A percentile compares a stretch with the other conserved stretches of the same genome.
Evolutionary conservation across 1,140 invertebrate species (phyloP).

Genomic region (Aphis craccivora): DNA sequence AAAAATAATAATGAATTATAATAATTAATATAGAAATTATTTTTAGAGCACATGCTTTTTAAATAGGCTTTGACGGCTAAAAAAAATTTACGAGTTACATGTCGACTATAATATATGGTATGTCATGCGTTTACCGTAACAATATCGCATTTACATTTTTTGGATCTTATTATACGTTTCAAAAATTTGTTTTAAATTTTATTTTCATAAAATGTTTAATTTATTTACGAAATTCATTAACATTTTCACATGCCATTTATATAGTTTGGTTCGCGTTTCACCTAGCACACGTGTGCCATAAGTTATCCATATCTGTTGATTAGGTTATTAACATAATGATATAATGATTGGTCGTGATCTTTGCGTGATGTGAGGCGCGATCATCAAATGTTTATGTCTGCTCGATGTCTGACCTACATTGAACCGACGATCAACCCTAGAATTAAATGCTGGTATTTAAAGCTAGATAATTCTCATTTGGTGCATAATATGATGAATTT

Average conservation of each 20-base stretch:
- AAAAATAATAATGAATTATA: no score
- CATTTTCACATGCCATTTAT: conserved; percentile 10
- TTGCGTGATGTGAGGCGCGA: neutral
- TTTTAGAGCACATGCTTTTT: no score
- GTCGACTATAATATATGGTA: neutral
- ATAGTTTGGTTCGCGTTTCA: neutral
- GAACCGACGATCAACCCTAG: neutral
- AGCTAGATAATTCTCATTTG: neutral
- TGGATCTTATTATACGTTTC: no score
- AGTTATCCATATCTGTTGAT: neutral
- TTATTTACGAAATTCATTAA: neutral
- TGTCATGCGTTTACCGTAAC: neutral
- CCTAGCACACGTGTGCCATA: neutral
- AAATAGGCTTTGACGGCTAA: neutral
- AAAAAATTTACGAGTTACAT: neutral
- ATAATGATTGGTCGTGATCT: neutral
- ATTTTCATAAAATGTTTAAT: neutral
- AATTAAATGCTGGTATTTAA: neutral
- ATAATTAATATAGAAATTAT: neutral
- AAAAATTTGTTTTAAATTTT: neutral
- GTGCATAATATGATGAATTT: neutral
- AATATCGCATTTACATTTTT: neutral
- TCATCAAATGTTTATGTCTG: neutral
- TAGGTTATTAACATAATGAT: neutral
- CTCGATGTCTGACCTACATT: neutral